phyloP scores from a whole-genome alignment of 2,113 vertebrate species.

The Aptenodytes forsteri region DNA sequence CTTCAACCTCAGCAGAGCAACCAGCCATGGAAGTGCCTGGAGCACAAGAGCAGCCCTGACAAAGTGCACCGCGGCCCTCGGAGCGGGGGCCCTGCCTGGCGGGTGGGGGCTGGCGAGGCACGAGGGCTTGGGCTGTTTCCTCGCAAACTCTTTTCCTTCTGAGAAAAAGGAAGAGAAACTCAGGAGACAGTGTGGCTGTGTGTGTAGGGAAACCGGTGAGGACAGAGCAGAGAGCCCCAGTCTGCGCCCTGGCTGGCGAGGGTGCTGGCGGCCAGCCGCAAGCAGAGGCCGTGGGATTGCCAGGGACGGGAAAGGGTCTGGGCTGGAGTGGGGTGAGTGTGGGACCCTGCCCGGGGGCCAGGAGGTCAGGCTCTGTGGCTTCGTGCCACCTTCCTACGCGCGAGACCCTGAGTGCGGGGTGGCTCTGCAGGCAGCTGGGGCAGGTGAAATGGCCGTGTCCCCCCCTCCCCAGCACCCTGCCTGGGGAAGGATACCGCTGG shows the following conservation, averaged over 20 bases:
- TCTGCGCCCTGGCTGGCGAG: background rate
- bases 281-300: background rate
- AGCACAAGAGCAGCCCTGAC: background rate
- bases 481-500: too few relatives aligned
- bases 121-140: accelerated
- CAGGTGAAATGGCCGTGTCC: background rate
- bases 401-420: background rate
- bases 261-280: accelerated
- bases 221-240: background rate
- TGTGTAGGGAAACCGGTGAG: background rate
- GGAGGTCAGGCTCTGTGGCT: background rate
- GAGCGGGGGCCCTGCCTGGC: too few relatives aligned
- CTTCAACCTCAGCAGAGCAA: background rate
- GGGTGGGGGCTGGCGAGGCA: accelerated
- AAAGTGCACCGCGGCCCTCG: accelerated
- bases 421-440: background rate
- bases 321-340: background rate
- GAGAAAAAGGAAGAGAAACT: background rate
- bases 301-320: background rate
- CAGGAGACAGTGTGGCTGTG: accelerated
- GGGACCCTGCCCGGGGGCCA: background rate
- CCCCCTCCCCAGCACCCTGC: too few relatives aligned
- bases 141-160: background rate
- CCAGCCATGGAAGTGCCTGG: accelerated
- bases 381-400: background rate